Percentiles rank a stretch among this genome's conserved stretches.
Conservation (phyloP, 2,888 invertebrate species). For the Bruchidius siliquastri region DNA sequence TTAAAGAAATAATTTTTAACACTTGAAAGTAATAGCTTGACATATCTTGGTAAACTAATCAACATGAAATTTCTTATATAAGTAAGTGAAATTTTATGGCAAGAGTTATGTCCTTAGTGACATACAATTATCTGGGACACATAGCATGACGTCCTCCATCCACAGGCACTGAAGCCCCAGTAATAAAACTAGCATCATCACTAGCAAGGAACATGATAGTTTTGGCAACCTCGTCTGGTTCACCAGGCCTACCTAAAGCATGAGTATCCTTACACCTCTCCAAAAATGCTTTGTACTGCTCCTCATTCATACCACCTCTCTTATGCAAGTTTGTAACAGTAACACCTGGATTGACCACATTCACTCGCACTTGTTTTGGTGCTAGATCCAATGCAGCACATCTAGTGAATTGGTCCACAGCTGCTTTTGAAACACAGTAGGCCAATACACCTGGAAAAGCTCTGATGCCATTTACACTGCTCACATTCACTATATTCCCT, state of each 20-base stretch:
- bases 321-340: conserved; percentile 83
- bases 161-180: conserved; percentile 82
- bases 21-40: too few species aligned
- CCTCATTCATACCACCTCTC: conserved; percentile 77
- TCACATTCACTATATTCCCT: conserved; percentile 86
- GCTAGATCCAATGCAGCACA: conserved; percentile 87
- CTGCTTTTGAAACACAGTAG: conserved; percentile 90
- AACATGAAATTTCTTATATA: too few species aligned
- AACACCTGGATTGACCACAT: conserved; percentile 92
- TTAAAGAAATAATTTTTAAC: too few species aligned
- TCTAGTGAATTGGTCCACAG: conserved; percentile 91
- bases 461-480: conserved; percentile 87
- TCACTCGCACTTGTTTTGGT: conserved; percentile 78
- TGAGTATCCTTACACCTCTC: conserved; percentile 83
- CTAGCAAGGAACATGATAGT: conserved; percentile 91
- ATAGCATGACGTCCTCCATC: conserved; percentile 94
- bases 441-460: conserved; percentile 87
- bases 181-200: conserved; percentile 81
- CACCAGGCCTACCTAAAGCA: conserved; percentile 83
- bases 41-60: too few species aligned
- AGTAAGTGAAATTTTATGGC: too few species aligned
- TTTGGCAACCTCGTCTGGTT: conserved; percentile 80
- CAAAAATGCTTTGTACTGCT: conserved; percentile 78
- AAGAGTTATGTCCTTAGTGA: too few species aligned
- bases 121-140: conserved; percentile 71